Evolutionary conservation across 1,140 invertebrate genomes (phyloP).

Genomic region (Sitophilus oryzae): DNA sequence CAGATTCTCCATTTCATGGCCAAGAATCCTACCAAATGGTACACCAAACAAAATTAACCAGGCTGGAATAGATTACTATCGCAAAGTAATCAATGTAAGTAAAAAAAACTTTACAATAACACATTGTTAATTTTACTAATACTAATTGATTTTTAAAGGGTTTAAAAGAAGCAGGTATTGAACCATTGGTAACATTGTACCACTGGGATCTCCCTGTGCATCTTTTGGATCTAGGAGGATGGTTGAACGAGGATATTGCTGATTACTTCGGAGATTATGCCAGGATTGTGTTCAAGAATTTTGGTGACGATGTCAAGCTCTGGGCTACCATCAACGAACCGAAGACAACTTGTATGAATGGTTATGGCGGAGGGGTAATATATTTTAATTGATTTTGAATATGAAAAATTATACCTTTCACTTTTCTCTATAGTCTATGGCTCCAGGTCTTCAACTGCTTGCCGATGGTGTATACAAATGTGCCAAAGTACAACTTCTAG

Average conservation of each 20-base stretch:
- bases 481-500: conserved; percentile 17
- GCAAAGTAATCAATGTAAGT: conserved; percentile 48
- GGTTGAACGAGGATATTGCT: conserved; percentile 32
- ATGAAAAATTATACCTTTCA: too few species aligned
- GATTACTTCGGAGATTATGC: conserved; percentile 41
- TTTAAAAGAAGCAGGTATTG: conserved; percentile 49
- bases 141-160: conserved; percentile 29
- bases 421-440: background rate
- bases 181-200: conserved; percentile 53
- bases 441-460: conserved; percentile 11
- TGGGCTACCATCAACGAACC: conserved; percentile 45
- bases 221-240: conserved; percentile 55
- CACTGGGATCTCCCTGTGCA: conserved; percentile 55
- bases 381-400: too few species aligned
- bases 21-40: conserved; percentile 39
- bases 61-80: conserved; percentile 58
- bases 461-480: conserved; percentile 23
- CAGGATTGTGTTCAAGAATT: conserved; percentile 26
- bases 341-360: conserved; percentile 26
- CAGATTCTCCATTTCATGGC: conserved; percentile 58
- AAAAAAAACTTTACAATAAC: background rate
- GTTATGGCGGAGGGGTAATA: conserved; percentile 11
- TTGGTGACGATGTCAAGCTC: conserved; percentile 26
- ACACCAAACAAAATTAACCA: conserved; percentile 49
- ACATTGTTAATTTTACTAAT: background rate